Percentiles rank a stretch among this genome's conserved stretches.
These are phyloP conservation scores for Lacerta bilineata DNA, from an alignment of 2,797 vertebrate genomes.

Conservation along the genomic window DNA sequence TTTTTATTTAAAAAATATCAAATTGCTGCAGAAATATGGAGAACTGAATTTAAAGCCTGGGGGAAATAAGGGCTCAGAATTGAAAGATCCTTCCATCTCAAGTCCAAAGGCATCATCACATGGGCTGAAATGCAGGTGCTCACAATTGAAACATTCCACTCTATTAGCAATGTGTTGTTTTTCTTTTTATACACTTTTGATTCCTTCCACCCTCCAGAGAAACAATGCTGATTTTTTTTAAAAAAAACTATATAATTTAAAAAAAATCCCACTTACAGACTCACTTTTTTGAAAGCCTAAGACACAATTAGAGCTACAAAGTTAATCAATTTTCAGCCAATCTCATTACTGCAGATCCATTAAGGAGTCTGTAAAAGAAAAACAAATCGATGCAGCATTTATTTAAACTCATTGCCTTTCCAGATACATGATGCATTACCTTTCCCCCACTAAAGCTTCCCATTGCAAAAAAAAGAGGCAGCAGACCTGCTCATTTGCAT, in stretches of 20 bases:
- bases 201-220: slow-evolving; percentile 15
- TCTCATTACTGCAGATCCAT: slow-evolving; percentile 23
- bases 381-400: slow-evolving; percentile 37
- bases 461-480: slow-evolving; percentile 15
- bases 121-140: not conserved
- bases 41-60: no score
- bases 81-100: no score
- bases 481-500: not conserved
- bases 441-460: slow-evolving; percentile 36
- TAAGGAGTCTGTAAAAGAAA: slow-evolving; percentile 34
- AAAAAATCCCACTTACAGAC: slow-evolving; percentile 27
- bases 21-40: no score
- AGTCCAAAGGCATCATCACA: not conserved
- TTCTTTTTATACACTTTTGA: slow-evolving; percentile 10
- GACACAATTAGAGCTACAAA: slow-evolving; percentile 50
- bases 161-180: not conserved
- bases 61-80: no score
- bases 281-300: slow-evolving; percentile 26
- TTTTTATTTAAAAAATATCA: no score
- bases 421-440: slow-evolving; percentile 1
- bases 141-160: not conserved
- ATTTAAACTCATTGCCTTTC: slow-evolving; percentile 47
- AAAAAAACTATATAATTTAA: no score
- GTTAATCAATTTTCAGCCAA: slow-evolving; percentile 46
- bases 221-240: slow-evolving; percentile 15